Conservation (phyloP, 2,888 invertebrate species). For the Rhimphoctona megacephalus region DNA sequence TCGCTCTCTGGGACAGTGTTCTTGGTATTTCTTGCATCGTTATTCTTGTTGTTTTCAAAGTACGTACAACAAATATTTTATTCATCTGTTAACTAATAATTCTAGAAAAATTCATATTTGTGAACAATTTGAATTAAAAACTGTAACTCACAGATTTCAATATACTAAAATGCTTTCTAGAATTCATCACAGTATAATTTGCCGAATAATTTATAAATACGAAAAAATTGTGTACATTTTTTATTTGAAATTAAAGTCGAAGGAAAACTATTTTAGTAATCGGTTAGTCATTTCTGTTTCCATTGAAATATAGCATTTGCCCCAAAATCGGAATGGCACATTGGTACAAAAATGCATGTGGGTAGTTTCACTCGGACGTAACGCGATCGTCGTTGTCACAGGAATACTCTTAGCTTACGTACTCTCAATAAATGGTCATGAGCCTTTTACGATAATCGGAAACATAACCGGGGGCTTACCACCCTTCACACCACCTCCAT, state of each 20-base stretch:
- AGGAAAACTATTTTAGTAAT: not conserved
- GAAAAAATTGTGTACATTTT: too few species aligned
- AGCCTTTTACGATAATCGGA: constrained; percentile 91
- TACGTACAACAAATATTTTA: constrained; percentile 78
- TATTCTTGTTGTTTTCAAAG: constrained; percentile 88
- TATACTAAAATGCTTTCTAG: too few species aligned
- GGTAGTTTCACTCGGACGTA: constrained; percentile 90
- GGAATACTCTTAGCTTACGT: constrained; percentile 89
- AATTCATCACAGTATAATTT: not conserved
- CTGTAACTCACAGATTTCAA: too few species aligned
- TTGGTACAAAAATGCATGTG: constrained; percentile 87
- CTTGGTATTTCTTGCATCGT: constrained; percentile 89
- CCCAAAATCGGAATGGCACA: constrained; percentile 83
- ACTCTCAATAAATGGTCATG: constrained; percentile 84
- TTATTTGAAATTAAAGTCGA: too few species aligned
- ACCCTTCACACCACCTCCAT: constrained; percentile 89
- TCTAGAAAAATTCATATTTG: not conserved
- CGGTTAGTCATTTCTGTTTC: not conserved
- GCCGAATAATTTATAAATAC: too few species aligned
- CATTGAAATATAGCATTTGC: constrained; percentile 79
- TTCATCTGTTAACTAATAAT: not conserved
- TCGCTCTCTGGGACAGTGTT: constrained; percentile 88
- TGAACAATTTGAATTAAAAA: not conserved
- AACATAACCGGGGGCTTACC: constrained; percentile 90
- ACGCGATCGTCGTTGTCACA: constrained; percentile 91